Conservation (phyloP, 2,888 invertebrate species). For the Eupithecia centaureata region DNA sequence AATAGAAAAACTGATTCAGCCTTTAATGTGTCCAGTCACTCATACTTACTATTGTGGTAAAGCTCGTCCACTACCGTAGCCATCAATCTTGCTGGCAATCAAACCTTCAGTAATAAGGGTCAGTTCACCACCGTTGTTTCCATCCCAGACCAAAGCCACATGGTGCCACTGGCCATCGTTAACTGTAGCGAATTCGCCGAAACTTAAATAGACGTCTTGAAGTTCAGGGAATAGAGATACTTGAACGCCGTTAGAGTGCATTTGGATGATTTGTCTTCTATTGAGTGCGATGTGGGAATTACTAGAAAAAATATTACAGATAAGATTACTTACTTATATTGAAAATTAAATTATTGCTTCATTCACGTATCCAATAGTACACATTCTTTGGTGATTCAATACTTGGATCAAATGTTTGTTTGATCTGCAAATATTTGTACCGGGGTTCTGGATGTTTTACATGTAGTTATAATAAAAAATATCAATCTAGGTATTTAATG, state of each 20-base stretch:
- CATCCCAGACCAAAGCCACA: slow-evolving; percentile 97
- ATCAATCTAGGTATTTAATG: too few relatives aligned
- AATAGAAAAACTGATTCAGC: too few relatives aligned
- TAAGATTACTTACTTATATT: too few relatives aligned
- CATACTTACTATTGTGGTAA: slow-evolving; percentile 91
- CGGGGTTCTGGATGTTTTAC: too few relatives aligned
- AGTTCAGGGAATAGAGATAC: slow-evolving; percentile 94
- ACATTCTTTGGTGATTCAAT: too few relatives aligned
- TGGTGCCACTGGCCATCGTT: slow-evolving; percentile 99
- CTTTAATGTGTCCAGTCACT: neutral
- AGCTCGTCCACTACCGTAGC: slow-evolving; percentile 92
- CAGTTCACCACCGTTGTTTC: slow-evolving; percentile 92
- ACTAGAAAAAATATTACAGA: slow-evolving; percentile 70
- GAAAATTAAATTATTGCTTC: too few relatives aligned
- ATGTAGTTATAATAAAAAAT: too few relatives aligned
- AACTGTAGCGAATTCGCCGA: slow-evolving; percentile 95
- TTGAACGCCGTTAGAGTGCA: slow-evolving; percentile 96
- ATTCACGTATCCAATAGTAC: too few relatives aligned
- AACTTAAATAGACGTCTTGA: slow-evolving; percentile 95
- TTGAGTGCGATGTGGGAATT: slow-evolving; percentile 91
- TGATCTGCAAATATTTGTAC: too few relatives aligned
- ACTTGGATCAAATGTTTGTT: too few relatives aligned
- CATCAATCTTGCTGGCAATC: slow-evolving; percentile 95
- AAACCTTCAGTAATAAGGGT: slow-evolving; percentile 97
- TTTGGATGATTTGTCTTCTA: slow-evolving; percentile 93